phyloP scores from a whole-genome alignment of 2,888 invertebrate species.

The Yponomeuta cagnagella region DNA sequence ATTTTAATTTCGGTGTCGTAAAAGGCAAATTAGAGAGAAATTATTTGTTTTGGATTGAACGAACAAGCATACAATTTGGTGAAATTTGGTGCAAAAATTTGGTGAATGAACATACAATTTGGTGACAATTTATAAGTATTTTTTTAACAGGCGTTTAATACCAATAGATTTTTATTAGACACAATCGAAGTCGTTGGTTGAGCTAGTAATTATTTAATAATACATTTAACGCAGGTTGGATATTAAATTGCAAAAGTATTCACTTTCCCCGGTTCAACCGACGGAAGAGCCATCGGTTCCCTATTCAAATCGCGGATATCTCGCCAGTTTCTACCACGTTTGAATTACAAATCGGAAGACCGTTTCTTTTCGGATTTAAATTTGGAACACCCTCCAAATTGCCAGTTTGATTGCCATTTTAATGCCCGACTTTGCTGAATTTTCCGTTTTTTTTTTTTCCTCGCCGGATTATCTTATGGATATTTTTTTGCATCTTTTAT shows the following conservation, averaged over 20 bases:
- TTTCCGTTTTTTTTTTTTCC: slow-evolving; percentile 32
- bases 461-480: slow-evolving; percentile 36
- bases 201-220: no score
- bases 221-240: background rate
- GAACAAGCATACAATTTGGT: no score
- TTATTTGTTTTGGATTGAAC: no score
- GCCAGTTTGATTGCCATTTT: slow-evolving; percentile 69
- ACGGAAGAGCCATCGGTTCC: slow-evolving; percentile 23
- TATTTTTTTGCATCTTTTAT: slow-evolving; percentile 18
- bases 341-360: slow-evolving; percentile 70
- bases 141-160: no score
- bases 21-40: no score
- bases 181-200: no score
- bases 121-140: no score
- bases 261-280: background rate
- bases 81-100: no score
- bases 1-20: no score
- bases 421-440: slow-evolving; percentile 54
- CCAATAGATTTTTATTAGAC: no score
- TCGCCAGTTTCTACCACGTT: slow-evolving; percentile 62
- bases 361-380: slow-evolving; percentile 63
- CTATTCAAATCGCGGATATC: slow-evolving; percentile 60
- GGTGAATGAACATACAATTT: no score
- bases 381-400: slow-evolving; percentile 56
- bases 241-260: background rate